phyloP scores from a whole-genome alignment of 2,888 invertebrate genomes.

The Tachina grossa region DNA sequence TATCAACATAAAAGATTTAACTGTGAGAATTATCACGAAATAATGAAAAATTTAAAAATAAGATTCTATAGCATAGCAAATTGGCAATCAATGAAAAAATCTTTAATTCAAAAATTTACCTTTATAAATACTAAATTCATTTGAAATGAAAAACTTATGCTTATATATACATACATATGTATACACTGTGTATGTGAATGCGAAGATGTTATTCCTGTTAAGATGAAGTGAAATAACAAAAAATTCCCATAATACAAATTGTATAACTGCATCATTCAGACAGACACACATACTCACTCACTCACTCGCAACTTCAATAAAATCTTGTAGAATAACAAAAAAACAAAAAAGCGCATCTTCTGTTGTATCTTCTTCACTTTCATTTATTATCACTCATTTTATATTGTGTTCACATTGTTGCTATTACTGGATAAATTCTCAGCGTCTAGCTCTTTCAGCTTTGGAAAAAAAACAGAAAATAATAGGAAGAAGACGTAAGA shows the following conservation, averaged over 20 bases:
- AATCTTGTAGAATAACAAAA: conserved; percentile 19
- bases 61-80: conserved; percentile 58
- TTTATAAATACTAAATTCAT: conserved; percentile 16
- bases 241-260: conserved; percentile 66
- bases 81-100: conserved; percentile 62
- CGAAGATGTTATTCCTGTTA: conserved; percentile 32
- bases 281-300: background rate
- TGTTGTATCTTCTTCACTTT: conserved; percentile 65
- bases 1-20: background rate
- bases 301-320: conserved; percentile 9
- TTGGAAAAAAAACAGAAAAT: conserved; percentile 31
- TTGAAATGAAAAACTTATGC: background rate
- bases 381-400: conserved; percentile 60
- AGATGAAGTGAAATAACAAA: conserved; percentile 32
- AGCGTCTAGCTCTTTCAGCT: conserved; percentile 44
- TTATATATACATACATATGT: conserved; percentile 1
- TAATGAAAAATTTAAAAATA: conserved; percentile 27
- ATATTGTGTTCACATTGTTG: conserved; percentile 12
- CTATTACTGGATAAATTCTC: conserved; percentile 49
- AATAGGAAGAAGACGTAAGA: conserved; percentile 22
- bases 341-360: conserved; percentile 52
- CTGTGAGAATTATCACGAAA: conserved; percentile 3
- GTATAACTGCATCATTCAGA: conserved; percentile 43
- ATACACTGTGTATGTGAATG: conserved; percentile 3
- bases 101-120: conserved; percentile 46